Base-by-base conservation (phyloP, 2,113 vertebrate species). In the Plectropomus leopardus region DNA sequence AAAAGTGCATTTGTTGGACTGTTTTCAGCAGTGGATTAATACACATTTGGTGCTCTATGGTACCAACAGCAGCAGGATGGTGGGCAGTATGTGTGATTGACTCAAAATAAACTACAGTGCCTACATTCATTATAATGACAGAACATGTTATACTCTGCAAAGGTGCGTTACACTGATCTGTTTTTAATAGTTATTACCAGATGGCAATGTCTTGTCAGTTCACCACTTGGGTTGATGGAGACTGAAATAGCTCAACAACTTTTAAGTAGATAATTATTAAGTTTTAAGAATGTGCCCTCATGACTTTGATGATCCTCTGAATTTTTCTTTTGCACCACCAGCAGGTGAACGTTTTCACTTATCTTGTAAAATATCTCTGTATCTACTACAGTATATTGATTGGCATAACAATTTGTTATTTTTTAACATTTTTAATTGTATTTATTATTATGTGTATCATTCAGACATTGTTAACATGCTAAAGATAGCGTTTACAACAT, bases 11-110 rank as follows among this genome's bases (percentile, higher is more conserved):
- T 34, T 34, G 34, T 34, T 42, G 11, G 64, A 42, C 14, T 40
- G 26, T 64, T 47, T 68, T 63, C 16, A 73, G 47, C 21, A 1
- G 13, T 50, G 63, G 23, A 65, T 70, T 47, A 55, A 51, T 44
- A 44, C 19, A 53, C 28, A 67, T 32, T 32, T 32, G 6, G 6
- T 32, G 32, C 32, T 70, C 7, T 17, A 61, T n/a, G n/a, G 54
- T 32, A 24, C 24, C 53, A 55, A 70, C 28, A 57, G 15, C 28
- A 34, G 45, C 13, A 34, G 30, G 63, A 23, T 2, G 21, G 28
- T 16, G 47, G 26, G 28, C 28, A 66, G 64, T 16, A 34, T 34
- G 30, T 65, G 44, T n/a, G 63, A 65, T 21, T 4, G 26, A 65
- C 44, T 65, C 9, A 30, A 65, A 14, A n/a, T 32, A n/a, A 32